Percentiles rank a stretch among this genome's conserved stretches.
phyloP scores from a whole-genome alignment of 2,888 invertebrate species.

The Orthosia incerta region DNA sequence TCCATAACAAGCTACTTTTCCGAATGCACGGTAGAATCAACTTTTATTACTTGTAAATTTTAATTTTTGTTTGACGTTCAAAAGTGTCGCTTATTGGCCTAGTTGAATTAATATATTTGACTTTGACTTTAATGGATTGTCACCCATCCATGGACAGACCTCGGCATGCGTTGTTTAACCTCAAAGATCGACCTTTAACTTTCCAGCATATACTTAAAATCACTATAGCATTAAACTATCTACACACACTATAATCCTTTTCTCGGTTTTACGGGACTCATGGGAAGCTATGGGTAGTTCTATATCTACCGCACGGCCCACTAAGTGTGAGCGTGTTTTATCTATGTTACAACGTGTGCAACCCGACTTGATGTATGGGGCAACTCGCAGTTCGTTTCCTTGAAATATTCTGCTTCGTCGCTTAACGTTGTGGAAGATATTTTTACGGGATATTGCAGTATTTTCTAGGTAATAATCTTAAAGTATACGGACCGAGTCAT shows the following conservation, averaged over 20 bases:
- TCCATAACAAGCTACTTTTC: too few species aligned
- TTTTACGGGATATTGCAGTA: constrained; percentile 21
- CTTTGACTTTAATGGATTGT: too few species aligned
- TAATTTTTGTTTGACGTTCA: too few species aligned
- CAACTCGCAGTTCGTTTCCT: constrained; percentile 43
- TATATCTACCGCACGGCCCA: constrained; percentile 28
- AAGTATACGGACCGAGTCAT: not conserved
- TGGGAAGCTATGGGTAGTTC: constrained; percentile 42
- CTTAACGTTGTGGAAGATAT: constrained; percentile 24
- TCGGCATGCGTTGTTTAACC: too few species aligned
- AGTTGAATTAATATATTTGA: too few species aligned
- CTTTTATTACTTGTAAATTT: too few species aligned
- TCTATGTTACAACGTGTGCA: constrained; percentile 50
- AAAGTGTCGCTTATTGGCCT: too few species aligned
- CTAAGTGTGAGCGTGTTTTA: constrained; percentile 61
- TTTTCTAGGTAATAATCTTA: constrained; percentile 29
- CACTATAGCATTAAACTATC: constrained; percentile 28
- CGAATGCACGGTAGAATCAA: too few species aligned
- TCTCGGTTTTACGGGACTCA: constrained; percentile 37
- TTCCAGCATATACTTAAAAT: constrained; percentile 15
- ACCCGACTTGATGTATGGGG: constrained; percentile 50
- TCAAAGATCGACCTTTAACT: not conserved
- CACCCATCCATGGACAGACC: too few species aligned
- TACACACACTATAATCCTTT: constrained; percentile 35
- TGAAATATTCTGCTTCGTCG: constrained; percentile 44